Conservation (phyloP, 37 sponge, comb jelly and placozoan genomes). For the Spongia lamella region DNA sequence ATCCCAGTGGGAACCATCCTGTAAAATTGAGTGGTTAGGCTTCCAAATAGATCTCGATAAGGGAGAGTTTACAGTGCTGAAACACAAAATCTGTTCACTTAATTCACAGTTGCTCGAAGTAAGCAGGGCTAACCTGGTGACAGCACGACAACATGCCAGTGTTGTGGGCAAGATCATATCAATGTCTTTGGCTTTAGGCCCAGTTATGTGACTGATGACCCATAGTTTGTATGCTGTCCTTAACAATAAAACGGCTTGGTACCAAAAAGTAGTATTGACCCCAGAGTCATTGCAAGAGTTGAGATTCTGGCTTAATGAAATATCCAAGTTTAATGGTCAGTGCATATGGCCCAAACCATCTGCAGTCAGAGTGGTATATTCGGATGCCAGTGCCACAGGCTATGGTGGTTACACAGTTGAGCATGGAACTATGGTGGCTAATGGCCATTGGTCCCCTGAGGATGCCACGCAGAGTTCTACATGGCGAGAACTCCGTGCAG, state of each 20-base stretch:
- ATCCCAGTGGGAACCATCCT: slow-evolving; percentile 4
- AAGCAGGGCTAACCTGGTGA: background rate
- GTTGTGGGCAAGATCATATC: slow-evolving; percentile 25
- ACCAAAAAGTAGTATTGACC: background rate
- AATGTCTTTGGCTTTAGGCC: slow-evolving; percentile 6
- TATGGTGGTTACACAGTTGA: too few species aligned
- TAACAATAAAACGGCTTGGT: slow-evolving; percentile 4
- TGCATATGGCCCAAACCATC: too few species aligned
- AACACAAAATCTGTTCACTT: too few species aligned
- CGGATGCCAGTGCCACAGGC: too few species aligned
- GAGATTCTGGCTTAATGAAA: too few species aligned
- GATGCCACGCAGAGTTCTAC: slow-evolving; percentile 21
- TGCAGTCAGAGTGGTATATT: slow-evolving; percentile 15
- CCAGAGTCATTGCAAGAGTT: too few species aligned
- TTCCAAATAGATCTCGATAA: slow-evolving; percentile 8
- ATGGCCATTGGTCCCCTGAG: slow-evolving; percentile 5
- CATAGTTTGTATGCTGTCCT: slow-evolving; percentile 9
- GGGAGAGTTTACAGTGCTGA: too few species aligned
- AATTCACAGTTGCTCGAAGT: too few species aligned
- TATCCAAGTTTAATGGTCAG: too few species aligned
- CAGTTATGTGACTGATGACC: slow-evolving; percentile 2
- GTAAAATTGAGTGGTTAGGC: background rate
- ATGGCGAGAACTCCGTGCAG: slow-evolving; percentile 34
- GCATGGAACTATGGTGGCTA: background rate
- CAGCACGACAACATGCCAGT: slow-evolving; percentile 14